Base-by-base conservation (phyloP, 1,140 invertebrate species). In the Aphis craccivora region DNA sequence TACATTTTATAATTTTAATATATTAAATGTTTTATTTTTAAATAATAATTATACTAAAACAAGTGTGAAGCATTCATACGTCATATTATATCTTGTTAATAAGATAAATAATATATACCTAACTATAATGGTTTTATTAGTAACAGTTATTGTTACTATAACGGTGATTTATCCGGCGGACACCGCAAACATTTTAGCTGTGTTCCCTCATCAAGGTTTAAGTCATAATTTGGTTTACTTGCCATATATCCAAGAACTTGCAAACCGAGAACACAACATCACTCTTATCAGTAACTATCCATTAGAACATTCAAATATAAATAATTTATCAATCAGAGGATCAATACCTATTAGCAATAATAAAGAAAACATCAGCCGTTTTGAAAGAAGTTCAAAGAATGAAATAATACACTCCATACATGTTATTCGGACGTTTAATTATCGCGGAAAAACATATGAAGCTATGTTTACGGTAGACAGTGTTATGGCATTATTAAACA, bases 181-280 rank as follows among this genome's bases (percentile, higher is more conserved):
- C 40, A 95, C 94, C 45, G 94, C 95, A 45, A 89, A 89, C 5
- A 93, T 93, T 6, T 94, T 95, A 51, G 94, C 93, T 35, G 87
- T 95, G 30, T 94, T 95, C 88, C 94, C 94, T 22, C 86, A 94
- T 35, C 67, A 89, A 1, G 94, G 94, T 5, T 94, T 94, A 91
- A 95, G 95, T 91, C 95, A 95, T 93, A 94, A 94, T 86, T 88
- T 94, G n/a, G 96, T 0, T 96, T 95, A 23, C 95, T 95, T 48
- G 7, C 51, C 53, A 6, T 94, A 95, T 2, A 92, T 95, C 9
- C 90, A 94, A 30, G 95, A 94, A 35, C 93, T 95, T n/a, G 95
- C 94, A 0, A 81, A 84, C 9, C 67, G 94, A 91, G 94, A 94
- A 43, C 95, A 95, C 94, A 67, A 94, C 25, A 48, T 95, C 0